These are phyloP conservation scores for Ophiothrix spiculata DNA, from an alignment of 35 echinoderm and acorn worm species.

Conservation along the genomic window DNA sequence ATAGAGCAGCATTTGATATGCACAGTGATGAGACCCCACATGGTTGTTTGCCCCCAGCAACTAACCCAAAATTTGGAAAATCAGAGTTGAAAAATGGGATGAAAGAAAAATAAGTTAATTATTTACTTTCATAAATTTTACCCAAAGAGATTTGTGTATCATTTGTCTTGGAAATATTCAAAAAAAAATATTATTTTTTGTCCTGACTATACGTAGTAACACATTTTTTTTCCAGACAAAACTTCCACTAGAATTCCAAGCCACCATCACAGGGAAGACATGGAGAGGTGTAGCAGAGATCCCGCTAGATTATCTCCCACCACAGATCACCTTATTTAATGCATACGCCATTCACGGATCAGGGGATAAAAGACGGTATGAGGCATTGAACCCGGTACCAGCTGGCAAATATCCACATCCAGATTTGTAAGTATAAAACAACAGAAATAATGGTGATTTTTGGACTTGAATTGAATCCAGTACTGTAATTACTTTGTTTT, in stretches of 20 bases:
- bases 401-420: slow-evolving; percentile 25
- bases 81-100: too few species aligned
- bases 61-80: too few species aligned
- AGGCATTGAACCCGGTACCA: slow-evolving; percentile 50
- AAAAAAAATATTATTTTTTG: too few species aligned
- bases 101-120: too few species aligned
- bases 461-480: neutral
- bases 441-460: neutral
- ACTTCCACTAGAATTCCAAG: slow-evolving; percentile 41
- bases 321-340: slow-evolving; percentile 37
- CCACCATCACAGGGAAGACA: slow-evolving; percentile 41
- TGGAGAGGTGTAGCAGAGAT: slow-evolving; percentile 51
- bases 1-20: too few species aligned
- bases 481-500: neutral
- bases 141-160: too few species aligned
- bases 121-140: too few species aligned
- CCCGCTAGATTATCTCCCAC: slow-evolving; percentile 52
- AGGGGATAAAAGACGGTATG: slow-evolving; percentile 33
- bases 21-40: too few species aligned
- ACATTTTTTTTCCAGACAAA: slow-evolving; percentile 30
- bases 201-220: too few species aligned
- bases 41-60: too few species aligned
- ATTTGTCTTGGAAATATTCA: too few species aligned
- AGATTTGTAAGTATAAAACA: slow-evolving; percentile 65
- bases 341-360: slow-evolving; percentile 75